phyloP scores from a whole-genome alignment of 2,888 invertebrate species.

The Drosophila mimica region DNA sequence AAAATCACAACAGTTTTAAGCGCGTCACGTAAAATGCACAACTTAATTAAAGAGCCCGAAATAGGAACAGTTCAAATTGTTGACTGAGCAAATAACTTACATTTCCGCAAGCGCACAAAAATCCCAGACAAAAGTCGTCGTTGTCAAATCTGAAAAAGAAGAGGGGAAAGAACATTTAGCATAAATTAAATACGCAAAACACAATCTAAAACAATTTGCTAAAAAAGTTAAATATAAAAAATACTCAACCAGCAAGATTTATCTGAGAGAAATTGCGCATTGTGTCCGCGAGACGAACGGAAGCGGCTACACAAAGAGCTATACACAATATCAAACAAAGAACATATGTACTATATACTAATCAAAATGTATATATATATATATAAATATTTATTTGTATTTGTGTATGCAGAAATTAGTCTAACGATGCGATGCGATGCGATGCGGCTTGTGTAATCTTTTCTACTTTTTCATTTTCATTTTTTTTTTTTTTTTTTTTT shows the following conservation, averaged over 20 bases:
- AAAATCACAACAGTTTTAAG: constrained; percentile 43
- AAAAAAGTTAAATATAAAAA: constrained; percentile 27
- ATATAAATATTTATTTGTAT: background rate
- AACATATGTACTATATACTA: constrained; percentile 24
- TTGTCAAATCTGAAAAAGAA: constrained; percentile 41
- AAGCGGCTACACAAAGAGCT: constrained; percentile 42
- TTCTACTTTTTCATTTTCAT: background rate
- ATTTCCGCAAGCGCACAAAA: constrained; percentile 43
- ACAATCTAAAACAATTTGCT: constrained; percentile 48
- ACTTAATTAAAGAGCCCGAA: constrained; percentile 42
- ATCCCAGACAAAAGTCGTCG: constrained; percentile 29
- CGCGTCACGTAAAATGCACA: constrained; percentile 42
- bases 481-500: constrained; percentile 18
- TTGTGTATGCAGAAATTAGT: constrained; percentile 36
- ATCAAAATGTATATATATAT: constrained; percentile 7
- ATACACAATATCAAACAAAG: constrained; percentile 30
- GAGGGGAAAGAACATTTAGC: constrained; percentile 30
- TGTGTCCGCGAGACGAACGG: constrained; percentile 56
- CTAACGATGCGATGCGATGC: constrained; percentile 43
- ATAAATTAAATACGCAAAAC: constrained; percentile 38
- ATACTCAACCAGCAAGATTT: constrained; percentile 39
- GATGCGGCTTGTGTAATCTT: constrained; percentile 28
- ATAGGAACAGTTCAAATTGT: constrained; percentile 25
- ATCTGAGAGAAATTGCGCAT: constrained; percentile 72
- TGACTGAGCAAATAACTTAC: constrained; percentile 42